Conservation (phyloP, 1,140 invertebrate genomes). For the Eufriesea mexicana region DNA sequence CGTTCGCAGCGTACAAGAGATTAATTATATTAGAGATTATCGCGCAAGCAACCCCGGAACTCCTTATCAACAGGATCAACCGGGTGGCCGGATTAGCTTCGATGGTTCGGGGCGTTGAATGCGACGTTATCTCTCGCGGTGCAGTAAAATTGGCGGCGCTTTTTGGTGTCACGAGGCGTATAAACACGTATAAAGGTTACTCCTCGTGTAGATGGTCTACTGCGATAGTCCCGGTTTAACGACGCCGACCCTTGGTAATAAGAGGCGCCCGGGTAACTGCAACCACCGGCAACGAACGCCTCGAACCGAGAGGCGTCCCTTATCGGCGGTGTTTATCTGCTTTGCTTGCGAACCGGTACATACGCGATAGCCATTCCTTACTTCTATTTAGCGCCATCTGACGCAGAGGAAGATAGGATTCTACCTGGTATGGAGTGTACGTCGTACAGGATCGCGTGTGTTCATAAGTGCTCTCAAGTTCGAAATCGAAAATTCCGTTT, state of each 20-base stretch:
- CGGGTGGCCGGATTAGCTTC: constrained; percentile 19
- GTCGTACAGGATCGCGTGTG: too few relatives aligned
- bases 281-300: constrained; percentile 16
- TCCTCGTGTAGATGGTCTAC: constrained; percentile 53
- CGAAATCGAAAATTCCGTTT: neutral
- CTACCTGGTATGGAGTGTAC: too few relatives aligned
- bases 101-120: constrained; percentile 27
- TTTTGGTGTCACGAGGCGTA: constrained; percentile 45
- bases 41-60: neutral
- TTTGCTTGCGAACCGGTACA: constrained; percentile 8
- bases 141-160: constrained; percentile 51
- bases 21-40: constrained; percentile 25
- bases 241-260: constrained; percentile 62
- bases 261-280: constrained; percentile 51
- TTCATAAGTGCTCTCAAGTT: neutral
- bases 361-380: constrained; percentile 30
- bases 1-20: neutral
- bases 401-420: constrained; percentile 1
- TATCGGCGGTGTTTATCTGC: constrained; percentile 51
- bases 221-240: constrained; percentile 64
- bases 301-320: constrained; percentile 22
- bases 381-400: constrained; percentile 14
- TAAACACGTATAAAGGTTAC: constrained; percentile 51
- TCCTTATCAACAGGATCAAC: constrained; percentile 35
- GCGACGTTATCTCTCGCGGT: constrained; percentile 13